These are phyloP conservation scores for Scopus umbretta DNA, from an alignment of 2,113 vertebrate species.

Conservation along the genomic window DNA sequence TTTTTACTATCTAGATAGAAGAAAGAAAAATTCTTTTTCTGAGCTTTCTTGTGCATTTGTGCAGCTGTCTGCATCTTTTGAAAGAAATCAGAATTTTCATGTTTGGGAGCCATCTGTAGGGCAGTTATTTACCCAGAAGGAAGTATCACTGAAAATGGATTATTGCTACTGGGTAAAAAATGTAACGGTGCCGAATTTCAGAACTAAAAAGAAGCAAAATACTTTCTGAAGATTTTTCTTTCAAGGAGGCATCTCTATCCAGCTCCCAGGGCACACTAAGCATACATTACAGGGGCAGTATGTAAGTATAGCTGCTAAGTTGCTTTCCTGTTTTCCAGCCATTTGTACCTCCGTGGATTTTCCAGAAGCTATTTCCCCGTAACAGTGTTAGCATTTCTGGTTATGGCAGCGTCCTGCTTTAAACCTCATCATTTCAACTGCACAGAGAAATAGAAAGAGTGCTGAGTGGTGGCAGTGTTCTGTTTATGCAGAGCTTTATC, in stretches of 20 bases:
- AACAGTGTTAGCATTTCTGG: not conserved
- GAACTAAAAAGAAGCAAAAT: not conserved
- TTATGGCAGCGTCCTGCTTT: not conserved
- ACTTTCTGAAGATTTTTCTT: not conserved
- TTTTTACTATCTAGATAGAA: not conserved
- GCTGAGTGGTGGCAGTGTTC: not conserved
- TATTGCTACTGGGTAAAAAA: not conserved
- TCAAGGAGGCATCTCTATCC: not conserved
- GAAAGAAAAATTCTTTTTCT: not conserved
- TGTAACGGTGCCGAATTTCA: not conserved
- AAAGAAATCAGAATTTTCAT: not conserved
- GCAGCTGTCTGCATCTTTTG: not conserved
- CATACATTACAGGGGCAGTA: not conserved
- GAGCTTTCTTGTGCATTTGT: not conserved
- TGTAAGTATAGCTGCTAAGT: not conserved
- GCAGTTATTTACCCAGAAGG: not conserved
- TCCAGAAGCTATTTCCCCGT: not conserved
- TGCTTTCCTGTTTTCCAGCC: not conserved
- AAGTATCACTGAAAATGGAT: not conserved
- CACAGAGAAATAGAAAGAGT: not conserved
- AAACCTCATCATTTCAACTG: not conserved
- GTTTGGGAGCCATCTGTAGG: not conserved
- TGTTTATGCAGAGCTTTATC: not conserved
- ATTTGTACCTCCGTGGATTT: not conserved
- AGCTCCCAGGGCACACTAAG: not conserved